Conservation (phyloP, 2,888 invertebrate genomes). For the Dicranocentrus wangi region DNA sequence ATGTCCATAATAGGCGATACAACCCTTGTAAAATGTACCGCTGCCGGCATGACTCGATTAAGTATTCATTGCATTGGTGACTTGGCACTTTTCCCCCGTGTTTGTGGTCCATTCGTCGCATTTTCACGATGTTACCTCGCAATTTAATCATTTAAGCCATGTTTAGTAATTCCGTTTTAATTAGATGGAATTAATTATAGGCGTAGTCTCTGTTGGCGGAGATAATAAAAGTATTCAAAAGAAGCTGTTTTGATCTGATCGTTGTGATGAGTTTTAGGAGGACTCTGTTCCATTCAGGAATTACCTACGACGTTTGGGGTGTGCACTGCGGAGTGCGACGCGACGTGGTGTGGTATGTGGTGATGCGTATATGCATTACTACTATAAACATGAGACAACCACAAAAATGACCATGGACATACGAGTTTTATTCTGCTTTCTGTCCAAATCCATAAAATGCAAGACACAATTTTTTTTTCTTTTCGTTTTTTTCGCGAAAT, state of each 20-base stretch:
- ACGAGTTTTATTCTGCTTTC: neutral
- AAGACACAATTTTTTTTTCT: too few species aligned
- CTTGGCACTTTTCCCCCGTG: slow-evolving; percentile 14
- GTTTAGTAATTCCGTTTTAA: slow-evolving; percentile 44
- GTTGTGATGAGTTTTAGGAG: neutral
- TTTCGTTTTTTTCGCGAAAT: slow-evolving; percentile 19
- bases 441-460: neutral
- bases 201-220: slow-evolving; percentile 19
- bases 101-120: neutral
- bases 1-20: slow-evolving; percentile 37
- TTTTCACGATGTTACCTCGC: neutral
- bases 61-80: slow-evolving; percentile 44
- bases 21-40: slow-evolving; percentile 22
- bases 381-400: too few species aligned
- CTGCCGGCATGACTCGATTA: slow-evolving; percentile 41
- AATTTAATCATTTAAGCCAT: slow-evolving; percentile 27
- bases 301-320: too few species aligned
- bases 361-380: too few species aligned
- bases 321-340: too few species aligned
- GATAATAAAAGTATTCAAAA: slow-evolving; percentile 1
- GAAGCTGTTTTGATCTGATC: too few species aligned
- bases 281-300: neutral
- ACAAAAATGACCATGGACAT: slow-evolving; percentile 10
- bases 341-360: too few species aligned
- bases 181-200: slow-evolving; percentile 50